phyloP scores from a whole-genome alignment of 2,888 invertebrate species.

The Halocaridina rubra region DNA sequence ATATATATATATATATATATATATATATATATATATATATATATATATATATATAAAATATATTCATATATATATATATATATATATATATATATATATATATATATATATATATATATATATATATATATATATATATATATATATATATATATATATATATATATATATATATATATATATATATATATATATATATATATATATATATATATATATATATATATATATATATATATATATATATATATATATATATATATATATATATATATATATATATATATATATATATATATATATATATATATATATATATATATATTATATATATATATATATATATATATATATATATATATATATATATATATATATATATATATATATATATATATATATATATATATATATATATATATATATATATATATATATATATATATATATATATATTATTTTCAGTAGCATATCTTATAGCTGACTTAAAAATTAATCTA shows the following conservation, averaged over 20 bases:
- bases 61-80: background rate
- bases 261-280: constrained; percentile 22
- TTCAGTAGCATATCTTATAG: no score
- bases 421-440: no score
- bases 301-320: background rate
- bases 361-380: background rate
- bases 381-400: constrained; percentile 22
- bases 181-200: constrained; percentile 2
- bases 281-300: constrained; percentile 18
- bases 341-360: background rate
- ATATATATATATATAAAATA: no score
- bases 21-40: constrained; percentile 1
- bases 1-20: constrained; percentile 20
- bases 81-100: background rate
- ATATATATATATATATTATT: no score
- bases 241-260: constrained; percentile 18
- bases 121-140: constrained; percentile 15
- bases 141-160: constrained; percentile 4
- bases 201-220: background rate
- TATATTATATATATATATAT: background rate
- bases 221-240: constrained; percentile 21
- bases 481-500: no score
- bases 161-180: background rate
- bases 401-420: constrained; percentile 22
- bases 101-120: constrained; percentile 17